Percentiles rank a stretch among this genome's conserved stretches.
phyloP scores from a whole-genome alignment of 2,888 invertebrate species.

The Perizoma flavofasciatum region DNA sequence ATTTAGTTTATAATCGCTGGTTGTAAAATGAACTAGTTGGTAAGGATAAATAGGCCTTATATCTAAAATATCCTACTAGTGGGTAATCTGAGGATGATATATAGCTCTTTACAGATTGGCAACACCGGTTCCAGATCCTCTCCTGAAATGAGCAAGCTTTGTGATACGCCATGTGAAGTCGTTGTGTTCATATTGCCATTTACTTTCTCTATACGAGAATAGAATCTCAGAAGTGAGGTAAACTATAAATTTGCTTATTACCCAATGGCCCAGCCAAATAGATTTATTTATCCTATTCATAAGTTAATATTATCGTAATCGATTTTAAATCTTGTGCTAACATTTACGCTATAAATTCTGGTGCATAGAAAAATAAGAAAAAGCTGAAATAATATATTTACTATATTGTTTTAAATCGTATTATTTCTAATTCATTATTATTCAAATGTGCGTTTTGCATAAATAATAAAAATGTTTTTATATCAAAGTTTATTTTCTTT shows the following conservation, averaged over 20 bases:
- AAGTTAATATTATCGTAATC: constrained; percentile 34
- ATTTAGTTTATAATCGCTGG: no score
- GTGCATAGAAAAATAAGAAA: constrained; percentile 57
- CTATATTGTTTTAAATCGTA: constrained; percentile 45
- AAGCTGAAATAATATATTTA: constrained; percentile 52
- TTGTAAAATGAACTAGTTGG: no score
- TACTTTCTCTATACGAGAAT: constrained; percentile 7
- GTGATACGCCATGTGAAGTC: constrained; percentile 30
- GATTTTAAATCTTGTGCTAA: constrained; percentile 39
- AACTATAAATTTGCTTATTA: constrained; percentile 23
- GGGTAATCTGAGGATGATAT: no score
- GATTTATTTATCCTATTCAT: constrained; percentile 26
- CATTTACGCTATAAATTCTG: constrained; percentile 53
- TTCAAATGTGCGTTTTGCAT: constrained; percentile 42
- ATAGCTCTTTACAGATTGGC: constrained; percentile 40
- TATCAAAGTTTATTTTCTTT: constrained; percentile 55
- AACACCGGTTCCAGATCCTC: constrained; percentile 35
- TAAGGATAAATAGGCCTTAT: no score
- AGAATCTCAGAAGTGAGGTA: constrained; percentile 14
- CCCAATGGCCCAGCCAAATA: constrained; percentile 26
- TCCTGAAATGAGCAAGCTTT: constrained; percentile 42
- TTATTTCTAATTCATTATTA: constrained; percentile 41
- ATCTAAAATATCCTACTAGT: no score
- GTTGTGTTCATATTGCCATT: constrained; percentile 29
- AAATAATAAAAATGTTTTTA: constrained; percentile 52